These are phyloP conservation scores for Petrolisthes manimaculis DNA, from an alignment of 2,888 invertebrate genomes.

Conservation along the genomic window DNA sequence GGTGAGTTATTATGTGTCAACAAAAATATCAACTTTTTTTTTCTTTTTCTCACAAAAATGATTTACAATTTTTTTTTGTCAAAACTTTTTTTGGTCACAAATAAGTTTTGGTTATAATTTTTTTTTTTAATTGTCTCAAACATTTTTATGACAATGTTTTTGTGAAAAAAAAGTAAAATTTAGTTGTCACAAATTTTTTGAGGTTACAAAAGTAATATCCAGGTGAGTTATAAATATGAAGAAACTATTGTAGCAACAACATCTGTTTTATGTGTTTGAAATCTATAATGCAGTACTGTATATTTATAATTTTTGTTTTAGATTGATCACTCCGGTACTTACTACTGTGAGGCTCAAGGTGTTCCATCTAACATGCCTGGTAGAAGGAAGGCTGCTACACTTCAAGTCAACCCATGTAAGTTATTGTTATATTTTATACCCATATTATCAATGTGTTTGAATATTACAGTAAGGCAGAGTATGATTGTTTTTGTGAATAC, in stretches of 20 bases:
- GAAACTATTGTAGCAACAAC: too few species aligned
- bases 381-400: constrained; percentile 78
- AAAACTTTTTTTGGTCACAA: not conserved
- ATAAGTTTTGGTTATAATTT: not conserved
- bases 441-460: too few species aligned
- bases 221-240: too few species aligned
- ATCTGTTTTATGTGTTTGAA: not conserved
- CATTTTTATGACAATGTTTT: too few species aligned
- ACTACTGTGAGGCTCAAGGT: constrained; percentile 82
- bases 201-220: too few species aligned
- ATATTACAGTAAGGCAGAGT: too few species aligned
- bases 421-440: not conserved
- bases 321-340: constrained; percentile 82
- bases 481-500: too few species aligned
- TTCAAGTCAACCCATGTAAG: constrained; percentile 85
- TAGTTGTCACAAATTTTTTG: too few species aligned
- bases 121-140: too few species aligned
- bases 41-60: not conserved
- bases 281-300: not conserved
- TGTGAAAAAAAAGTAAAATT: too few species aligned
- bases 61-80: not conserved
- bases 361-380: constrained; percentile 75
- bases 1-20: constrained; percentile 70
- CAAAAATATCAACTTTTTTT: not conserved
- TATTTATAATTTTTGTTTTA: constrained; percentile 68